A percentile compares a stretch with the other conserved stretches of the same genome.
Evolutionary conservation across 2,888 invertebrate species (phyloP).

Genomic region (Gastrophysa polygoni): DNA sequence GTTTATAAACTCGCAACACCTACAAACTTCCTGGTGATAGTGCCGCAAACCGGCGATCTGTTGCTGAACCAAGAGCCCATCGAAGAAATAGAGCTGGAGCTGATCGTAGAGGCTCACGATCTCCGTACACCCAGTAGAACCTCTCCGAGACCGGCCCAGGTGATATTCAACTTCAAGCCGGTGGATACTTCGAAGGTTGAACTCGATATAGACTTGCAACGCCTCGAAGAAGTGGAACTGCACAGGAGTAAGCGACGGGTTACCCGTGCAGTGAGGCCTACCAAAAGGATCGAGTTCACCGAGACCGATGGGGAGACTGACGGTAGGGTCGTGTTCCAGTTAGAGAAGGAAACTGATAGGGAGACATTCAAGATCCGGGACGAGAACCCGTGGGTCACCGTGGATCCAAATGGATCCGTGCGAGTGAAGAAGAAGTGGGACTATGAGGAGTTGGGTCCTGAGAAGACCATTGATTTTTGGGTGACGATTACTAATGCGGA

Average conservation of each 20-base stretch:
- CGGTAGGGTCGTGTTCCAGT: conserved; percentile 84
- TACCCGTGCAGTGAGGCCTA: conserved; percentile 91
- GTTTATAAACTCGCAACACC: conserved; percentile 83
- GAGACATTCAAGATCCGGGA: conserved; percentile 93
- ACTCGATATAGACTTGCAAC: conserved; percentile 63
- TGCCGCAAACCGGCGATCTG: conserved; percentile 86
- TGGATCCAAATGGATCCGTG: conserved; percentile 89
- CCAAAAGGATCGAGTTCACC: conserved; percentile 89
- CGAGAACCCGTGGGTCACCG: conserved; percentile 93
- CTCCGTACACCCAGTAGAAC: conserved; percentile 74
- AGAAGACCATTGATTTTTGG: conserved; percentile 96
- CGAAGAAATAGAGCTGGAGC: conserved; percentile 63
- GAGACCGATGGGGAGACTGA: conserved; percentile 90
- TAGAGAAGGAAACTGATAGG: conserved; percentile 90
- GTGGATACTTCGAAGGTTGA: conserved; percentile 63
- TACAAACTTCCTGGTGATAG: conserved; percentile 83
- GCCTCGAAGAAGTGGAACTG: conserved; percentile 59
- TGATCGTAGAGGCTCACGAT: conserved; percentile 85
- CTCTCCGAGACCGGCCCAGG: conserved; percentile 74
- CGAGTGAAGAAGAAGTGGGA: conserved; percentile 97
- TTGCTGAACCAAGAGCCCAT: conserved; percentile 81
- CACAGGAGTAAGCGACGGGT: conserved; percentile 79
- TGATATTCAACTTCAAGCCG: conserved; percentile 74
- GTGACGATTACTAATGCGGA: conserved; percentile 91
- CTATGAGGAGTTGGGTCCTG: conserved; percentile 91